phyloP scores from a whole-genome alignment of 2,888 invertebrate genomes.

The Acronicta psi region DNA sequence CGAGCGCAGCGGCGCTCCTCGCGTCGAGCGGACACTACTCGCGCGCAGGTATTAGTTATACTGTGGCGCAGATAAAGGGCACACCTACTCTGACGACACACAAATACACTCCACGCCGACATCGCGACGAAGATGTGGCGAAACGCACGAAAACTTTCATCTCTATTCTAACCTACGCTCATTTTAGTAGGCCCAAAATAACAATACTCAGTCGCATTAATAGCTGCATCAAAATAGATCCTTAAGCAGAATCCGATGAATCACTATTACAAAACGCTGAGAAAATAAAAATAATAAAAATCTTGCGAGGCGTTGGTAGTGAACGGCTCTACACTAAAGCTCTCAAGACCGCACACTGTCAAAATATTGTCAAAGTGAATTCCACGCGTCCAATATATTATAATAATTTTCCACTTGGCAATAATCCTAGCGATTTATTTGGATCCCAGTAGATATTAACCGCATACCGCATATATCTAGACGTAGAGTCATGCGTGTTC shows the following conservation, averaged over 20 bases:
- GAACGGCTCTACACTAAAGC: conserved; percentile 75
- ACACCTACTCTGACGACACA: conserved; percentile 51
- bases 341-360: conserved; percentile 82
- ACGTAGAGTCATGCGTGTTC: conserved; percentile 77
- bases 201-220: conserved; percentile 57
- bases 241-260: conserved; percentile 69
- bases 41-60: too few relatives aligned
- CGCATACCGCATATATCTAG: conserved; percentile 86
- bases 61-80: conserved; percentile 56
- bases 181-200: conserved; percentile 51
- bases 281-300: conserved; percentile 75
- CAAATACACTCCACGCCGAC: conserved; percentile 37
- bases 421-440: conserved; percentile 89
- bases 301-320: conserved; percentile 63
- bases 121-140: conserved; percentile 36
- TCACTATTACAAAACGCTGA: conserved; percentile 63
- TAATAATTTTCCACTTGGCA: conserved; percentile 88
- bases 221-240: conserved; percentile 73
- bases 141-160: conserved; percentile 51
- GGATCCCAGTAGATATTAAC: conserved; percentile 86
- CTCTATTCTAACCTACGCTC: conserved; percentile 48
- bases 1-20: conserved; percentile 35
- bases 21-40: conserved; percentile 40
- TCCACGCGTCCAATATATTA: conserved; percentile 87
- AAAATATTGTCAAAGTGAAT: conserved; percentile 89